These are phyloP conservation scores for Nymphalis polychloros DNA, from an alignment of 2,888 invertebrate species.

Conservation along the genomic window DNA sequence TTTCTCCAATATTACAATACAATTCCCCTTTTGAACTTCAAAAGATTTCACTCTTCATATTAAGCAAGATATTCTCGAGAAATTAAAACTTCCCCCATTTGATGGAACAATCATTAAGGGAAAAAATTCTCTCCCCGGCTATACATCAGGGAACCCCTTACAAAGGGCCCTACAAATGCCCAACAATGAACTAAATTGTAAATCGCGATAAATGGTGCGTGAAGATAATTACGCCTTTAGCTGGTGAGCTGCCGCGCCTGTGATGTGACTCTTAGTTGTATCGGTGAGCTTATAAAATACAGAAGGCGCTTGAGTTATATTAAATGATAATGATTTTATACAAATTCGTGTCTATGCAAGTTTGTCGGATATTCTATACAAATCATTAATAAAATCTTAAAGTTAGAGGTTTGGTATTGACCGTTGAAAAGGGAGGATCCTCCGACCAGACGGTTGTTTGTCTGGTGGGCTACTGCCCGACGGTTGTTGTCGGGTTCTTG, in stretches of 20 bases:
- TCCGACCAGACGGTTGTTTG: too few species aligned
- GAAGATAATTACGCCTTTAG: slow-evolving; percentile 46
- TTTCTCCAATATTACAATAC: neutral
- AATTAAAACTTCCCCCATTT: slow-evolving; percentile 32
- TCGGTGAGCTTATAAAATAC: too few species aligned
- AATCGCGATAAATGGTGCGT: slow-evolving; percentile 48
- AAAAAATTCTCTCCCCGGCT: slow-evolving; percentile 14
- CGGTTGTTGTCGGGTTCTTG: too few species aligned
- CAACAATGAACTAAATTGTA: slow-evolving; percentile 39
- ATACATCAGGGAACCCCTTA: slow-evolving; percentile 30
- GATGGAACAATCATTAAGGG: slow-evolving; percentile 26
- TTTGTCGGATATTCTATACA: too few species aligned
- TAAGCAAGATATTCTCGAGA: slow-evolving; percentile 25
- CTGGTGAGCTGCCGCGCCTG: slow-evolving; percentile 13
- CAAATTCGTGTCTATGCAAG: too few species aligned
- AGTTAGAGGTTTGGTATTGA: too few species aligned
- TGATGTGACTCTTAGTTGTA: neutral
- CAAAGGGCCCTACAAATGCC: slow-evolving; percentile 20
- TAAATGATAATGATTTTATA: too few species aligned
- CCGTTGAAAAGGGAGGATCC: too few species aligned
- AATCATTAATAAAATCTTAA: too few species aligned
- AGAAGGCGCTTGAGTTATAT: too few species aligned
- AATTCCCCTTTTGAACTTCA: slow-evolving; percentile 7
- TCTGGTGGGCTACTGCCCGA: too few species aligned
- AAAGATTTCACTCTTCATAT: slow-evolving; percentile 17